phyloP scores from a whole-genome alignment of 2,888 invertebrate species.

The Lycocerus yunnanus region DNA sequence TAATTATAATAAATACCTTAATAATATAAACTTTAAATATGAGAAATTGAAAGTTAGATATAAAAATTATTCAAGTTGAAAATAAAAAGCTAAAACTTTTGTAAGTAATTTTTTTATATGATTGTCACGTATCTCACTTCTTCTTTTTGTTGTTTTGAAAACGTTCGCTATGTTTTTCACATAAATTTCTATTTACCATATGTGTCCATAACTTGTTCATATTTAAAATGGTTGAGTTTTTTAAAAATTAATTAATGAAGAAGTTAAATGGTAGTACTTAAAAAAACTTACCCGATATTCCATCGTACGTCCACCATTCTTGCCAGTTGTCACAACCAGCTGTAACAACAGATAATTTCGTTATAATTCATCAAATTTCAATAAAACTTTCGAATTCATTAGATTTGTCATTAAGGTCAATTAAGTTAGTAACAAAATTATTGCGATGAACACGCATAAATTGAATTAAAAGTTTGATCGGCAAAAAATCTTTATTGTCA shows the following conservation, averaged over 20 bases:
- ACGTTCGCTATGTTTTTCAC: not conserved
- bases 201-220: not conserved
- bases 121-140: not conserved
- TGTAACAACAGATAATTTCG: slow-evolving; percentile 56
- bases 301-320: slow-evolving; percentile 88
- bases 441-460: not conserved
- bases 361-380: slow-evolving; percentile 1
- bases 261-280: not conserved
- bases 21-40: too few species aligned
- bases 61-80: not conserved
- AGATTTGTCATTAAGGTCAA: slow-evolving; percentile 1
- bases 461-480: not conserved
- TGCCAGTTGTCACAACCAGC: slow-evolving; percentile 81
- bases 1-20: too few species aligned
- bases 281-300: slow-evolving; percentile 72
- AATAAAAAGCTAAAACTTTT: not conserved
- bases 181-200: not conserved
- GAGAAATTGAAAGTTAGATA: not conserved
- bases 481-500: not conserved
- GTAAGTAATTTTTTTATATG: not conserved
- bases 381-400: not conserved
- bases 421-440: not conserved
- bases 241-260: not conserved
- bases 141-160: not conserved
- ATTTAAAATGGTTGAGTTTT: not conserved